Evolutionary conservation across 2,113 vertebrate species (phyloP).

Genomic region (Sapayoa aenigma): DNA sequence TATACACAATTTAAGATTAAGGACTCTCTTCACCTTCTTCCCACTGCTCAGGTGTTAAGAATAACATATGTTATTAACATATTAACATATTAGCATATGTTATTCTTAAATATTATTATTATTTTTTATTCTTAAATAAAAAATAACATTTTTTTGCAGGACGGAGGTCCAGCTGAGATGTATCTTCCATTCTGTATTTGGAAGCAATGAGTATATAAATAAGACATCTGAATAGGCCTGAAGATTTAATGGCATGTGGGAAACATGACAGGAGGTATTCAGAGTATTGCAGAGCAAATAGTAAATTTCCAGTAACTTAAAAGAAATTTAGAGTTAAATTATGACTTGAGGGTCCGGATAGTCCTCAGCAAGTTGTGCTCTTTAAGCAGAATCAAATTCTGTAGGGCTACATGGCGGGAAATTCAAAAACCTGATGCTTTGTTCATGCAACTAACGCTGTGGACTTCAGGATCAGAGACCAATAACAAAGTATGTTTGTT

Average conservation of each 20-base stretch:
- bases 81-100: too few relatives aligned
- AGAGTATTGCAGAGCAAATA: not conserved
- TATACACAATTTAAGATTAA: not conserved
- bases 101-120: too few relatives aligned
- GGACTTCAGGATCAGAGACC: not conserved
- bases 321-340: not conserved
- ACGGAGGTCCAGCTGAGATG: not conserved
- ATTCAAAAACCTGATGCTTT: not conserved
- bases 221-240: not conserved
- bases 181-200: not conserved
- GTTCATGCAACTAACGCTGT: not conserved
- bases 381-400: not conserved
- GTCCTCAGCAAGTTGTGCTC: not conserved
- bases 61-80: not conserved
- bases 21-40: not conserved
- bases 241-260: not conserved
- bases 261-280: not conserved
- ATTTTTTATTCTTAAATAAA: too few relatives aligned
- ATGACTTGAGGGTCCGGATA: not conserved
- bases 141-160: not conserved
- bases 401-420: not conserved
- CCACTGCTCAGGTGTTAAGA: not conserved
- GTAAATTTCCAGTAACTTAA: not conserved
- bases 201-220: not conserved
- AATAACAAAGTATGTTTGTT: not conserved